Percentiles rank a stretch among this genome's conserved stretches.
phyloP scores from a whole-genome alignment of 92 coral and sea anemone genomes.

The Phenganax stokvisi region DNA sequence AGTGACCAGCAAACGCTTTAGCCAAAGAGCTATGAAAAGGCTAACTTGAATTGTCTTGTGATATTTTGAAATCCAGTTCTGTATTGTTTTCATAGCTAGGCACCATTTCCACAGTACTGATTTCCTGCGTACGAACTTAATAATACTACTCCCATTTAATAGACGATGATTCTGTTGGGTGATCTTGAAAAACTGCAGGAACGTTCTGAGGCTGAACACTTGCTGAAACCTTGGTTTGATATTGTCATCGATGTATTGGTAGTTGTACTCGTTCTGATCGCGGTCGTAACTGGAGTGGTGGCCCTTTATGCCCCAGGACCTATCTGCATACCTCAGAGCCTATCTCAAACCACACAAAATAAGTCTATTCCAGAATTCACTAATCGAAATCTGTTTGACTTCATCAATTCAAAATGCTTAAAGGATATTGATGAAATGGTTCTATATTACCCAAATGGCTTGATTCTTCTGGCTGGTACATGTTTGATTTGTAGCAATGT shows the following conservation, averaged over 20 bases:
- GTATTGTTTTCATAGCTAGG: background rate
- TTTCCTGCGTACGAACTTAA: too few species aligned
- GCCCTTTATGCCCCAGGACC: conserved; percentile 12
- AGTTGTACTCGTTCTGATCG: background rate
- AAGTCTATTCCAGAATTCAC: background rate
- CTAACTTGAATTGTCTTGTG: too few species aligned
- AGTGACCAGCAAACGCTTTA: too few species aligned
- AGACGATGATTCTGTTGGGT: background rate
- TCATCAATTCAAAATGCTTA: background rate
- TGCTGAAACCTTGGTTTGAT: conserved; percentile 20
- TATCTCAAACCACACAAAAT: background rate
- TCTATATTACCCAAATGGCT: background rate
- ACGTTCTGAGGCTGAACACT: background rate
- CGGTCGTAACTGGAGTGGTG: conserved; percentile 6
- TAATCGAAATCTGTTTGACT: conserved; percentile 21
- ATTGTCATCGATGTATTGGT: background rate
- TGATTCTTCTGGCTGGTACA: background rate
- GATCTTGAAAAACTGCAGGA: background rate
- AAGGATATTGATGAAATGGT: background rate
- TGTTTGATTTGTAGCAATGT: background rate
- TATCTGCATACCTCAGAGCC: background rate
- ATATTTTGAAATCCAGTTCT: too few species aligned
- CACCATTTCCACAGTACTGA: background rate
- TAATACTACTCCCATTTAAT: background rate
- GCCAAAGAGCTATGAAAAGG: too few species aligned